phyloP scores from a whole-genome alignment of 2,113 vertebrate genomes.

The Rhodinocichla rosea region DNA sequence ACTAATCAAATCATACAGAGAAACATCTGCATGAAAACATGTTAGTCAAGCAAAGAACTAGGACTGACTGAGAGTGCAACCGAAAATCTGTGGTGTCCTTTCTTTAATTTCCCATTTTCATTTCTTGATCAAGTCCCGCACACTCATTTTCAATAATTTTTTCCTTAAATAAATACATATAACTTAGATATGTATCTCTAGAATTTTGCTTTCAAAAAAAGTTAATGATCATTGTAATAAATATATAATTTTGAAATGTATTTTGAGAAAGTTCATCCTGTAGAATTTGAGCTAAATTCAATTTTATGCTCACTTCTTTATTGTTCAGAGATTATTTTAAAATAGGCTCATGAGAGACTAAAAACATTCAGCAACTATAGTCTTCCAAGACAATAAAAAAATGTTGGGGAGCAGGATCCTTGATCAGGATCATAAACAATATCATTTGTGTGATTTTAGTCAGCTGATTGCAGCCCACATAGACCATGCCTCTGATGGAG shows the following conservation, averaged over 20 bases:
- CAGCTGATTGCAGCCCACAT: neutral
- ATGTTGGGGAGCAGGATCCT: neutral
- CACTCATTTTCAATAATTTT: neutral
- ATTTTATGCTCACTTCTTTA: neutral
- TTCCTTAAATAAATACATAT: neutral
- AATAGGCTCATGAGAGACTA: neutral
- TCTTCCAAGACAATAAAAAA: neutral
- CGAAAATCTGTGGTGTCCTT: neutral
- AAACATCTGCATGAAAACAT: neutral
- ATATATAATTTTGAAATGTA: neutral
- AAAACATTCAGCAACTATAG: neutral
- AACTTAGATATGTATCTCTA: neutral
- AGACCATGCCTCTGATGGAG: neutral
- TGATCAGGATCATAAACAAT: neutral
- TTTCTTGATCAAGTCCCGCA: neutral
- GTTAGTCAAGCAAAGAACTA: neutral
- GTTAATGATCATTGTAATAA: neutral
- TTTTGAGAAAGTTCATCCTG: neutral
- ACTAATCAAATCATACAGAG: neutral
- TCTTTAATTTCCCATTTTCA: neutral
- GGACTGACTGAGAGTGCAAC: neutral
- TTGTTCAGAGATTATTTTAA: neutral
- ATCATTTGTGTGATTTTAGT: neutral
- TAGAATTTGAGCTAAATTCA: neutral
- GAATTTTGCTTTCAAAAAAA: neutral